Base-by-base conservation (phyloP, 2,797 vertebrate genomes). In the Sebastes cheni region DNA sequence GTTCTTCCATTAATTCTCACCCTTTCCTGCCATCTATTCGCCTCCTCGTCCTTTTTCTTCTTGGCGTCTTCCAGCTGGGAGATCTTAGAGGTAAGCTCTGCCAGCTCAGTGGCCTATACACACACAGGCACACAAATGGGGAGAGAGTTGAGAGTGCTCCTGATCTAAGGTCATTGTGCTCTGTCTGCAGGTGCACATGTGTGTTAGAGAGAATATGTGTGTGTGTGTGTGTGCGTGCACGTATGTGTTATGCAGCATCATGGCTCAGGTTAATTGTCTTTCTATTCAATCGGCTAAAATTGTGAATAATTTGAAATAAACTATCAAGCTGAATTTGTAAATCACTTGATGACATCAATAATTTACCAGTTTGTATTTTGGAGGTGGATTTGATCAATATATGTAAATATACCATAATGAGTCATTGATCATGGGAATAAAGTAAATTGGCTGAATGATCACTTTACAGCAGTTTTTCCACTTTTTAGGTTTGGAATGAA, bases 21-120 rank as follows among this genome's bases (percentile, higher is more conserved):
- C 96, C 98, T 99, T 89, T 96, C 92, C 92, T 99, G 97, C 98
- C 98, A 99, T 88, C 95, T 95, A 67, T 95, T 94, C 14, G 97
- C 97, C 71, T 99, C 97, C 0, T 96, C 96, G 42, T 99, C 98
- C 80, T 99, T 99, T 95, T 97, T 98, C 94, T 97, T 96, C 89
- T 98, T 97, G 79, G 97, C 97, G 72, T 97, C 93, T 88, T 99
- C 98, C 93, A 99, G 94, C 86, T 97, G 96, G 2, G 96, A 96
- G 91, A 99, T 99, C 89, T 97, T 96, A 81, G 95, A 94, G 86
- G 98, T 99, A 91, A 99, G 96, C 75, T 98, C 97, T 56, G 97
- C 95, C 94, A 99, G 96, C 93, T 99, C 98, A 89, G 96, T 94
- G 87, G 98, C 96, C 98, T 99, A 83, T 96, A 87, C 87, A 87